phyloP scores from a whole-genome alignment of 2,113 vertebrate genomes.

The Nerophis ophidion region DNA sequence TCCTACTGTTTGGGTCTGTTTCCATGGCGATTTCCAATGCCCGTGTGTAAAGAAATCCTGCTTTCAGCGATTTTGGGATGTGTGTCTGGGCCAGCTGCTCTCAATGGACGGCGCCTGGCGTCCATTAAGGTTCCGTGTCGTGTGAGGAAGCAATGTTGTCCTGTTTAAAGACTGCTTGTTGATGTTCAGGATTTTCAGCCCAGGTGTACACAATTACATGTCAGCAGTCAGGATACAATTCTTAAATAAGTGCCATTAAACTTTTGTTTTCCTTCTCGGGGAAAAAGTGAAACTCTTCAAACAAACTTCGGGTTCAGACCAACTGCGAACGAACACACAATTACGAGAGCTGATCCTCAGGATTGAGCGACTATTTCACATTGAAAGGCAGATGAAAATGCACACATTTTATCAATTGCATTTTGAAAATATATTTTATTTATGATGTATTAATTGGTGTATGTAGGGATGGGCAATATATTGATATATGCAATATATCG shows the following conservation, averaged over 20 bases:
- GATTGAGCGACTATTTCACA: too few species aligned
- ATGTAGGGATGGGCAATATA: too few species aligned
- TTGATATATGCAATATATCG: too few species aligned
- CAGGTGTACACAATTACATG: conserved; percentile 42
- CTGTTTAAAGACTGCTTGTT: conserved; percentile 34
- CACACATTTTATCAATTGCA: too few species aligned
- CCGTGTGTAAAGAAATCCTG: background rate
- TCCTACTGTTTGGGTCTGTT: conserved; percentile 32
- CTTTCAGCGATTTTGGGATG: background rate
- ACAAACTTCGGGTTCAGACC: background rate
- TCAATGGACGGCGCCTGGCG: conserved; percentile 22
- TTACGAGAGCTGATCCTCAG: too few species aligned
- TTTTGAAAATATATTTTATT: too few species aligned
- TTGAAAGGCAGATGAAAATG: too few species aligned
- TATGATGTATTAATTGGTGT: too few species aligned
- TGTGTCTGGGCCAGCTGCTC: conserved; percentile 4
- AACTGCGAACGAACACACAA: too few species aligned
- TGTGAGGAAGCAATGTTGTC: conserved; percentile 15
- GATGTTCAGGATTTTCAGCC: conserved; percentile 31
- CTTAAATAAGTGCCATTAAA: conserved; percentile 3
- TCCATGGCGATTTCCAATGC: conserved; percentile 6
- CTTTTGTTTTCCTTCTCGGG: background rate
- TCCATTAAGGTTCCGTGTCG: conserved; percentile 40
- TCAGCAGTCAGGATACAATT: conserved; percentile 27
- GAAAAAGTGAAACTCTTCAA: background rate